Base-by-base conservation (phyloP, 1,140 invertebrate species). In the Bombus sylvicola region DNA sequence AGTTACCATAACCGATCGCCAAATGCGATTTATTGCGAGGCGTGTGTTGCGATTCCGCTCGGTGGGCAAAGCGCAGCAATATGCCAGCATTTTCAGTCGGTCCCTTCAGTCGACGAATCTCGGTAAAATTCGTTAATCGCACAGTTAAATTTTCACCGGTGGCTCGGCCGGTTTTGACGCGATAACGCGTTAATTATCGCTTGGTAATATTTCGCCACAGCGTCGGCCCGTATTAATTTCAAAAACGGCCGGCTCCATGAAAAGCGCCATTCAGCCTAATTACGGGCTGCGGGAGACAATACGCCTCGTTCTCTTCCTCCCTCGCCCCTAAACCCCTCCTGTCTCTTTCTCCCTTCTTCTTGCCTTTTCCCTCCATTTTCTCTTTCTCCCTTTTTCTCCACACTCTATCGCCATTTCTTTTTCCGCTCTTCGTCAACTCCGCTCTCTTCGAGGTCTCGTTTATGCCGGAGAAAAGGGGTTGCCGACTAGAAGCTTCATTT, bases 141-240 rank as follows among this genome's bases (percentile, higher is more conserved):
- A 83, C 88, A 85, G 88, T 89, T 89, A 89, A 89, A 89, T 89
- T 89, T 86, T 76, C 76, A 82, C 76, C 73, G 75, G 66, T 43
- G 47, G 72, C 74, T 64, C 73, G 82, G 77, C 86, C 86, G 81
- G 85, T 89, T 90, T 87, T 86, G 88, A 89, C 89, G 88, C 89
- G 88, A 90, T 90, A 90, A 90, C 89, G 89, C 88, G 89, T 90
- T 90, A 90, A 90, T 90, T 90, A 90, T 90, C 86, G 83, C 88
- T 68, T 78, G 66, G 82, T 85, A 87, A 90, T 90, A 90, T 90
- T 90, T 90, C 76, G 86, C 82, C 81, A 82, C 71, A 81, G 77
- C 88, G 89, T 72, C 78, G 79, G 66, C 72, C 86, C 79, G 86
- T 79, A 80, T 86, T 88, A 75, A 85, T 88, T 88, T 90, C 86